Base-by-base conservation (phyloP, 2,797 vertebrate species). In the Xiphophorus birchmanni region DNA sequence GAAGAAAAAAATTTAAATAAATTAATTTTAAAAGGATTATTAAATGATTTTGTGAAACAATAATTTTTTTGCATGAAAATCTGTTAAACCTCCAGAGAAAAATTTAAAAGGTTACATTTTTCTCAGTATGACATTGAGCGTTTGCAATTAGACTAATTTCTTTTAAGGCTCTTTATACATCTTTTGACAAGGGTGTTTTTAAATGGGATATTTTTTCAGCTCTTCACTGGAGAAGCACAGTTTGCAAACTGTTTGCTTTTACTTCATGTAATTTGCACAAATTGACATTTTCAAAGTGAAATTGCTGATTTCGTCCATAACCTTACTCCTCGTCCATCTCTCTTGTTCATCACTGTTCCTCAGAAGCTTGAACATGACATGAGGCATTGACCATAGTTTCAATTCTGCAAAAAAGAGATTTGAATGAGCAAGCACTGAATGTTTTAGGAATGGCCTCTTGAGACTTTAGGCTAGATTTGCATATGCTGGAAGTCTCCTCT, bases 371-470 rank as follows among this genome's bases (percentile, higher is more conserved):
- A 18, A 44, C 50, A 72, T 50, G 75, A 88, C 52, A 82, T 54
- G 26, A 37, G 81, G 76, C 65, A 32, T 73, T 65, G 71, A 82
- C 78, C 69, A 23, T 23, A 74, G 75, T 65, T 77, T 80, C 11
- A 42, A 63, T 69, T 77, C 60, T 73, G 45, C 37, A 32, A 32
- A 82, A 84, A 82, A 80, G 80, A 48, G 77, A 76, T 82, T 75
- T 8, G 40, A 44, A 42, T 17, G 82, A 87, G 63, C 40, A 80
- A 47, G 79, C 18, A 80, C 86, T 21, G 8, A 76, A 75, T 86
- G 84, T 87, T 91, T 44, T 77, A 84, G 84, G 77, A 82, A 85
- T 74, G 79, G 82, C 86, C 90, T 82, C 81, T 1, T 71, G 90
- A 84, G 90, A 87, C 80, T 50, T 12, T 77, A 40, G 76, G 87